phyloP scores from a whole-genome alignment of 2,113 vertebrate genomes.

The Saccopteryx bilineata region DNA sequence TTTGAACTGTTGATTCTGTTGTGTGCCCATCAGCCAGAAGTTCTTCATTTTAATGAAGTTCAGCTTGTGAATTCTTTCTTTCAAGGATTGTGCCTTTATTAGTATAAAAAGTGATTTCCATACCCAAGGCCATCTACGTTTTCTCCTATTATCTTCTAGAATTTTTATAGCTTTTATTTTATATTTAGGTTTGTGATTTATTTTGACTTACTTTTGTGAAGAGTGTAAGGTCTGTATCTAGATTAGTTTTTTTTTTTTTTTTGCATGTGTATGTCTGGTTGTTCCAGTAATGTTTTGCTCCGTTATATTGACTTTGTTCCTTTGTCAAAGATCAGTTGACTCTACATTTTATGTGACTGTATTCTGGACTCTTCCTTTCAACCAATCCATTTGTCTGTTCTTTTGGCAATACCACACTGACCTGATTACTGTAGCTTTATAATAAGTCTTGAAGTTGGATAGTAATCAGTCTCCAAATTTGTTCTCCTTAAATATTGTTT shows the following conservation, averaged over 20 bases:
- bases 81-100: neutral
- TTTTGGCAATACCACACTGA: neutral
- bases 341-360: neutral
- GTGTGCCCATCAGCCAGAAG: neutral
- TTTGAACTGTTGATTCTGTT: too few species aligned
- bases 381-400: neutral
- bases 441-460: neutral
- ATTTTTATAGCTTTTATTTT: neutral
- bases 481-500: neutral
- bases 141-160: neutral
- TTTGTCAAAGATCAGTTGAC: neutral
- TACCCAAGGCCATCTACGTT: neutral
- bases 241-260: neutral
- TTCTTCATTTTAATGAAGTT: neutral
- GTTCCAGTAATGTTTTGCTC: neutral
- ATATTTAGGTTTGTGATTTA: neutral
- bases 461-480: neutral
- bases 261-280: neutral
- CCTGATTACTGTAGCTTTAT: too few species aligned
- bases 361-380: neutral
- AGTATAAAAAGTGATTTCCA: neutral
- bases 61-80: neutral
- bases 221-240: neutral
- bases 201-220: slow-evolving; percentile 6
- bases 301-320: neutral